Conservation (phyloP, 2,888 invertebrate genomes). For the Azorinus chamasolen region DNA sequence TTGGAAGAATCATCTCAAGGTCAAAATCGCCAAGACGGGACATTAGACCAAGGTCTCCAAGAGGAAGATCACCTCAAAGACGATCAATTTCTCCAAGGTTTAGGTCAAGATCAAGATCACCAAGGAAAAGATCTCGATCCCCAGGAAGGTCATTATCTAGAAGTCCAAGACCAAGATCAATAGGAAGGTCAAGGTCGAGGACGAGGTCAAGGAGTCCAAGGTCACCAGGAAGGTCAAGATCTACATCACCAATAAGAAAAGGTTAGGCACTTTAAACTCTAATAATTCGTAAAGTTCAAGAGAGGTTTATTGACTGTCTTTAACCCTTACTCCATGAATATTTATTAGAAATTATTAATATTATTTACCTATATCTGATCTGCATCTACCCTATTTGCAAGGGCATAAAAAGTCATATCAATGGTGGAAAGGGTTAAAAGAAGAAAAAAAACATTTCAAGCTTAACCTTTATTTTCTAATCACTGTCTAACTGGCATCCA, state of each 20-base stretch:
- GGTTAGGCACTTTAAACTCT: conserved; percentile 37
- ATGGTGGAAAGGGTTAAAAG: too few relatives aligned
- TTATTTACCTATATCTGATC: too few relatives aligned
- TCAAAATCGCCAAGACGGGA: conserved; percentile 68
- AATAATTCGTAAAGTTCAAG: too few relatives aligned
- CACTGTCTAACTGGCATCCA: too few relatives aligned
- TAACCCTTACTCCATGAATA: too few relatives aligned
- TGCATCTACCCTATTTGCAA: too few relatives aligned
- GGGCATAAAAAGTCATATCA: too few relatives aligned
- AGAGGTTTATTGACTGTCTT: too few relatives aligned
- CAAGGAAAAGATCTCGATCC: conserved; percentile 64
- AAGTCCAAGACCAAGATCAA: conserved; percentile 37
- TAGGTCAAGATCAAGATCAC: conserved; percentile 72
- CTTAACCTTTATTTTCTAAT: too few relatives aligned
- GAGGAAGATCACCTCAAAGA: conserved; percentile 60
- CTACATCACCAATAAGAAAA: conserved; percentile 59
- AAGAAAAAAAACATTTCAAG: too few relatives aligned
- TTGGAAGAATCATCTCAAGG: conserved; percentile 45
- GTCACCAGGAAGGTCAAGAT: conserved; percentile 51
- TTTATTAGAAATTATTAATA: too few relatives aligned
- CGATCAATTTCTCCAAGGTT: conserved; percentile 62
- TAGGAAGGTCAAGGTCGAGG: conserved; percentile 25
- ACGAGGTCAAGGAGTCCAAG: conserved; percentile 18
- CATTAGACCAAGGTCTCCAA: conserved; percentile 57
- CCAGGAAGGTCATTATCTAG: conserved; percentile 59